Evolutionary conservation across 2,797 vertebrate genomes (phyloP).

Genomic region (Macropodus opercularis): DNA sequence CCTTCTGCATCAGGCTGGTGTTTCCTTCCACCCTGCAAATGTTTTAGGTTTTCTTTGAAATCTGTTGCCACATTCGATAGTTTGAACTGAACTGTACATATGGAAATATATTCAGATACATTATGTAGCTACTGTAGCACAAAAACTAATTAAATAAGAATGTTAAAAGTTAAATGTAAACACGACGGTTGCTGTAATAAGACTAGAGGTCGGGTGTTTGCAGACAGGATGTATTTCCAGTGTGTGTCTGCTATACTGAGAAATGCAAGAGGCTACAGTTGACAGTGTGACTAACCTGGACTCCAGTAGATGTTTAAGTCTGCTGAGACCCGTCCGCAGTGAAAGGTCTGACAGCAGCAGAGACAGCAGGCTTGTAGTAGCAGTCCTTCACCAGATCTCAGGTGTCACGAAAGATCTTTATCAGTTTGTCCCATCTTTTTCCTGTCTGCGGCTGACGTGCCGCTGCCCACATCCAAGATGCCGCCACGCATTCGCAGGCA

Average conservation of each 20-base stretch:
- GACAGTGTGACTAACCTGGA: neutral
- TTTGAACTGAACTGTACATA: neutral
- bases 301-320: neutral
- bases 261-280: neutral
- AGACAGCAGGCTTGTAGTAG: neutral
- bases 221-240: neutral
- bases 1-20: constrained; percentile 43
- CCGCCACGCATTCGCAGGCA: neutral
- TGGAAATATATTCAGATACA: neutral
- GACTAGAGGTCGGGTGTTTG: neutral
- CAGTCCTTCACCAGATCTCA: neutral
- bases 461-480: neutral
- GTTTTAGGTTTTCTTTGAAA: constrained; percentile 22
- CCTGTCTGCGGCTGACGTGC: constrained; percentile 5
- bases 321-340: neutral
- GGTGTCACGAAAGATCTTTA: neutral
- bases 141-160: too few species aligned
- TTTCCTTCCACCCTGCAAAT: constrained; percentile 10
- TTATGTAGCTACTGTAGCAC: too few species aligned
- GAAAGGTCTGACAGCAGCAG: neutral
- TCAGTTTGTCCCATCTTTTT: neutral
- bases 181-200: neutral
- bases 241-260: neutral
- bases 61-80: constrained; percentile 5
- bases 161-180: neutral